phyloP scores from a whole-genome alignment of 1,140 invertebrate genomes.

The Capitella teleta region DNA sequence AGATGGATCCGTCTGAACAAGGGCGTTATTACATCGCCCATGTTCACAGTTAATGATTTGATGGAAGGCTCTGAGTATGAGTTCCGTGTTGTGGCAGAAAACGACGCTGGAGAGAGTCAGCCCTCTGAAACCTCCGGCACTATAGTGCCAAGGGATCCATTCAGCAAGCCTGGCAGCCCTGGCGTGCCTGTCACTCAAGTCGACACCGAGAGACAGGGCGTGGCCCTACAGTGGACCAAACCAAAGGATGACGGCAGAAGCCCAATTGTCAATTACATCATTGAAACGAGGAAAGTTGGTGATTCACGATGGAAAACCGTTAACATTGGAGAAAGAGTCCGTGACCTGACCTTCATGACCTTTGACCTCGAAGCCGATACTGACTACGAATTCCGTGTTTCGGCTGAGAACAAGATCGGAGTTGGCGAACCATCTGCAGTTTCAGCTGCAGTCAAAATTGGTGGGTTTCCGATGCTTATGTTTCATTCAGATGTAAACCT shows the following conservation, averaged over 20 bases:
- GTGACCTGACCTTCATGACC: constrained; percentile 54
- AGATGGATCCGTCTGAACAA: constrained; percentile 88
- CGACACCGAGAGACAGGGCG: background rate
- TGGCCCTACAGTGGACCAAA: constrained; percentile 4
- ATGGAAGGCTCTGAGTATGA: constrained; percentile 90
- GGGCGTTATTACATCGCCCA: constrained; percentile 63
- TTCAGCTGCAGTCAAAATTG: constrained; percentile 10
- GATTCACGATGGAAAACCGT: constrained; percentile 10
- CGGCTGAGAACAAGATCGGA: constrained; percentile 76
- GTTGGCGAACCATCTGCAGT: constrained; percentile 31
- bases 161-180: constrained; percentile 11
- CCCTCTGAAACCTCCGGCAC: constrained; percentile 49
- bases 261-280: constrained; percentile 87
- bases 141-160: constrained; percentile 72
- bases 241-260: constrained; percentile 1
- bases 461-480: background rate
- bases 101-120: constrained; percentile 71
- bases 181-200: background rate
- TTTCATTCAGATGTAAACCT: background rate
- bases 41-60: constrained; percentile 77
- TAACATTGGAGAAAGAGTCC: constrained; percentile 39
- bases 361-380: constrained; percentile 82
- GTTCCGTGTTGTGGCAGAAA: constrained; percentile 87
- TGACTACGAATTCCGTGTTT: constrained; percentile 56
- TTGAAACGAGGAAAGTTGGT: constrained; percentile 71